phyloP scores from a whole-genome alignment of 2,797 vertebrate genomes.

The Bradypodion ventrale region DNA sequence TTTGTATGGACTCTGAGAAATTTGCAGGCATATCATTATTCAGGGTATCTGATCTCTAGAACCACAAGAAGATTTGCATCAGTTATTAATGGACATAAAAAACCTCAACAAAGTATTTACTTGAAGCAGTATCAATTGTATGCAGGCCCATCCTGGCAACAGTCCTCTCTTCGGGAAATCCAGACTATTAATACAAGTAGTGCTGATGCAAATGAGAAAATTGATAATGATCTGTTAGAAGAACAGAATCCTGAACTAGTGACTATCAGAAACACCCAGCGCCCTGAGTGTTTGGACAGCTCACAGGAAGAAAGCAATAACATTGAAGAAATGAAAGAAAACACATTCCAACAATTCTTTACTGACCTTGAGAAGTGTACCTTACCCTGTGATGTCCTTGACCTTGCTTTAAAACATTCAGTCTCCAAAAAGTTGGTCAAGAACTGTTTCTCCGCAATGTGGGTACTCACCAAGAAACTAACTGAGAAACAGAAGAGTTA shows the following conservation, averaged over 20 bases:
- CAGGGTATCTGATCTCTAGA: slow-evolving; percentile 29
- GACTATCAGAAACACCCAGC: background rate
- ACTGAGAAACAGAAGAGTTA: slow-evolving; percentile 76
- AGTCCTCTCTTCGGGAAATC: slow-evolving; percentile 23
- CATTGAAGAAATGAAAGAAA: background rate
- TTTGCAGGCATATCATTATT: slow-evolving; percentile 32
- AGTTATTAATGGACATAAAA: slow-evolving; percentile 32
- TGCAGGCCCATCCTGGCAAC: slow-evolving; percentile 24
- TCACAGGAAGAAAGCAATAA: slow-evolving; percentile 22
- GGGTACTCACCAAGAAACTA: slow-evolving; percentile 80
- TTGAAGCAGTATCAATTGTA: slow-evolving; percentile 32
- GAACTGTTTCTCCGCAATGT: slow-evolving; percentile 77
- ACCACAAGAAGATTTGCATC: slow-evolving; percentile 28
- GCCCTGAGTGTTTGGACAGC: background rate
- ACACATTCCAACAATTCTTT: slow-evolving; percentile 16
- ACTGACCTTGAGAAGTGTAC: slow-evolving; percentile 71
- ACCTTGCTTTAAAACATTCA: slow-evolving; percentile 64
- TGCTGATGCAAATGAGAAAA: slow-evolving; percentile 33
- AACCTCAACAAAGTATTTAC: slow-evolving; percentile 38
- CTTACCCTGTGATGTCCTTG: slow-evolving; percentile 85
- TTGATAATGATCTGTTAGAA: background rate
- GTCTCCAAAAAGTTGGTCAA: slow-evolving; percentile 67
- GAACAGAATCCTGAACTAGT: slow-evolving; percentile 24
- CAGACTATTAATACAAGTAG: slow-evolving; percentile 40
- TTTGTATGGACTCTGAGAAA: slow-evolving; percentile 57